Percentiles rank a stretch among this genome's conserved stretches.
Evolutionary conservation across 2,797 vertebrate species (phyloP).

Genomic region (Ataeniobius toweri): DNA sequence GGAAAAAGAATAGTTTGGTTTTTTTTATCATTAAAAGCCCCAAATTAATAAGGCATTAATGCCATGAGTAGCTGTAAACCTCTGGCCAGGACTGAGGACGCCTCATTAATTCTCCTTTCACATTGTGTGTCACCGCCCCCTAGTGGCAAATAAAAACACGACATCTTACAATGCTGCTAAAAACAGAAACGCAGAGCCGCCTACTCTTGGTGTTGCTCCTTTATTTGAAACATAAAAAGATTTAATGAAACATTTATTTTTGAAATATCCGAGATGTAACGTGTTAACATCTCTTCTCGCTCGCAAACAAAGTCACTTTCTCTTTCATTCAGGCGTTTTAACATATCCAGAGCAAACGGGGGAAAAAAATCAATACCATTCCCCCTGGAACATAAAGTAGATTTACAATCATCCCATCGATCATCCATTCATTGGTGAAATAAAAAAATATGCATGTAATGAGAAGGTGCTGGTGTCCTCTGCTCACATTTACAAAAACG

Average conservation of each 20-base stretch:
- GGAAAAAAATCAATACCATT: slow-evolving; percentile 18
- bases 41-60: too few species aligned
- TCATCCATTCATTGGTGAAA: slow-evolving; percentile 75
- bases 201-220: slow-evolving; percentile 70
- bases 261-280: slow-evolving; percentile 51
- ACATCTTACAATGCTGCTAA: slow-evolving; percentile 1
- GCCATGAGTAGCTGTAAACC: too few species aligned
- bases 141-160: slow-evolving; percentile 18
- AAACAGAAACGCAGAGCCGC: background rate
- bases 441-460: slow-evolving; percentile 58
- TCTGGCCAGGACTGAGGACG: background rate
- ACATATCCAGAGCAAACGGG: slow-evolving; percentile 44
- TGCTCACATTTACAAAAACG: slow-evolving; percentile 54
- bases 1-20: too few species aligned
- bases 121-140: slow-evolving; percentile 14
- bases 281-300: slow-evolving; percentile 30
- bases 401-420: slow-evolving; percentile 70
- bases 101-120: background rate
- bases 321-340: slow-evolving; percentile 55
- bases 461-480: slow-evolving; percentile 62
- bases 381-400: slow-evolving; percentile 20
- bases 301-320: slow-evolving; percentile 17
- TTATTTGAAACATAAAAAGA: slow-evolving; percentile 76
- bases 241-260: slow-evolving; percentile 59
- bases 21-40: too few species aligned